Percentiles rank a stretch among this genome's conserved stretches.
Evolutionary conservation across 2,888 invertebrate species (phyloP).

Genomic region (Lasiommata megera): DNA sequence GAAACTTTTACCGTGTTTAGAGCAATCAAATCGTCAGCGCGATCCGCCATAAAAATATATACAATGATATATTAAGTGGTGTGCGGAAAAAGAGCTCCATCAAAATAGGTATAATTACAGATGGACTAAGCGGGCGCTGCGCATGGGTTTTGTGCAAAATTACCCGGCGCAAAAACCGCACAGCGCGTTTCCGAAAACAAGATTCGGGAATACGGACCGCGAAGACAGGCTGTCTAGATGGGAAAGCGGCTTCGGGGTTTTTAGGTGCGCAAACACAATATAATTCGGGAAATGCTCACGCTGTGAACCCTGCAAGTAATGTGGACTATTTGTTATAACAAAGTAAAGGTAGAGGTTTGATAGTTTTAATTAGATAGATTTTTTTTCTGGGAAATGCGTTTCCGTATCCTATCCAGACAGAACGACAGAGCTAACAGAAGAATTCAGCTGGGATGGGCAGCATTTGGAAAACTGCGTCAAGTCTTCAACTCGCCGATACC

Average conservation of each 20-base stretch:
- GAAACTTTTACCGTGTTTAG: slow-evolving; percentile 16
- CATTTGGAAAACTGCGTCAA: too few relatives aligned
- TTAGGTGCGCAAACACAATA: background rate
- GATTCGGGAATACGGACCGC: slow-evolving; percentile 50
- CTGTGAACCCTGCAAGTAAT: too few relatives aligned
- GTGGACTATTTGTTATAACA: too few relatives aligned
- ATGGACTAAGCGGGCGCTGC: slow-evolving; percentile 44
- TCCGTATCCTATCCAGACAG: too few relatives aligned
- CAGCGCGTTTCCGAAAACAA: too few relatives aligned
- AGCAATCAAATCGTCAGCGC: slow-evolving; percentile 19
- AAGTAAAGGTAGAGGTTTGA: too few relatives aligned
- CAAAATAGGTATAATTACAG: slow-evolving; percentile 74
- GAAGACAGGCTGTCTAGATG: background rate
- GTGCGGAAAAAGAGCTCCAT: slow-evolving; percentile 58
- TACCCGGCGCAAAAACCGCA: slow-evolving; percentile 58
- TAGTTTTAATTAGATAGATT: too few relatives aligned
- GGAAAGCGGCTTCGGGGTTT: background rate
- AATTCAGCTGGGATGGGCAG: too few relatives aligned
- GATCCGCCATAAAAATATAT: slow-evolving; percentile 20
- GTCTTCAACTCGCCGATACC: too few relatives aligned
- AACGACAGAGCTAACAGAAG: too few relatives aligned
- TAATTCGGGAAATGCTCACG: too few relatives aligned
- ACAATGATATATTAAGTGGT: slow-evolving; percentile 24
- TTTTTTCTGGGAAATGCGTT: too few relatives aligned
- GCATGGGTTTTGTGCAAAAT: slow-evolving; percentile 65